Percentiles rank a stretch among this genome's conserved stretches.
These are phyloP conservation scores for Clamator glandarius DNA, from an alignment of 2,797 vertebrate species.

Conservation along the genomic window DNA sequence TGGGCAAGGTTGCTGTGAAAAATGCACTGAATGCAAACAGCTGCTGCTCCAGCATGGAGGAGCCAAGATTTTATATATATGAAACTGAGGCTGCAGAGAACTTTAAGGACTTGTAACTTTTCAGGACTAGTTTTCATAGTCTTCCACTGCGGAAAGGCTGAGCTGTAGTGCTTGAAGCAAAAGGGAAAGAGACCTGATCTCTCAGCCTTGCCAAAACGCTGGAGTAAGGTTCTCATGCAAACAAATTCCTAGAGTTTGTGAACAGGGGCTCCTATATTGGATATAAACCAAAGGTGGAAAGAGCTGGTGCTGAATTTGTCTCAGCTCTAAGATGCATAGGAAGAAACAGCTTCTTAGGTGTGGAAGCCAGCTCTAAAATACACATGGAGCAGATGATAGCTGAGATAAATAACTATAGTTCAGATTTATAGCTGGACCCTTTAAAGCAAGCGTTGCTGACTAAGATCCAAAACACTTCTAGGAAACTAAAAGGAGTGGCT, in stretches of 20 bases:
- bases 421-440: neutral
- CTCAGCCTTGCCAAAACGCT: neutral
- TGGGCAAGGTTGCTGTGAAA: neutral
- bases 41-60: neutral
- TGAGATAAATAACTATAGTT: neutral
- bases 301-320: neutral
- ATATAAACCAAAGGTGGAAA: neutral
- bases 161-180: neutral
- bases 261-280: neutral
- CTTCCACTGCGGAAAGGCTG: neutral
- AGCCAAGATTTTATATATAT: neutral
- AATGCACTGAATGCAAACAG: slow-evolving; percentile 26
- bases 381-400: neutral
- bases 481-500: neutral
- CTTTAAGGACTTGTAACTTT: neutral
- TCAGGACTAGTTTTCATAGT: neutral
- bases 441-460: neutral
- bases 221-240: neutral
- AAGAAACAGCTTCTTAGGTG: neutral
- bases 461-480: neutral
- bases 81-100: neutral
- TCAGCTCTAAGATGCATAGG: neutral
- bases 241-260: neutral
- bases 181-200: neutral
- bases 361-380: neutral